These are phyloP conservation scores for Galaxea fascicularis DNA, from an alignment of 92 coral and sea anemone species.

Conservation along the genomic window DNA sequence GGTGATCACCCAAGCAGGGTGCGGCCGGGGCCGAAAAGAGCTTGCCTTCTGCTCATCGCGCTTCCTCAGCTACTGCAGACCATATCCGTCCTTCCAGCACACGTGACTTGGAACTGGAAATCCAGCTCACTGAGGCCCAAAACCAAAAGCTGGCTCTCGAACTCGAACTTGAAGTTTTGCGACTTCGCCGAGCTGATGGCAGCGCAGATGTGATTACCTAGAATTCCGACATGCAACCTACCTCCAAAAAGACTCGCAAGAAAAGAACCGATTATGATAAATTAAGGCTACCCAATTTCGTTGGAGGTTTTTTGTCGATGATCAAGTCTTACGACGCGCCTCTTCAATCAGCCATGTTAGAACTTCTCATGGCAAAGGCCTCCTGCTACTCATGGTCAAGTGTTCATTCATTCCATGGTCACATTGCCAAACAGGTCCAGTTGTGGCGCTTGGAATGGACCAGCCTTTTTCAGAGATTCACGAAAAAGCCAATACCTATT, in stretches of 20 bases:
- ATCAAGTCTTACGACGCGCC: conserved; percentile 12
- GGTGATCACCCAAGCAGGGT: conserved; percentile 9
- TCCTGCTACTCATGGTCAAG: conserved; percentile 21
- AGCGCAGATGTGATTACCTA: conserved; percentile 10
- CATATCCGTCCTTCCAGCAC: conserved; percentile 7
- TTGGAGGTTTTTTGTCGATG: conserved; percentile 31
- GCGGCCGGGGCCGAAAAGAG: neutral
- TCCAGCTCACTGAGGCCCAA: neutral
- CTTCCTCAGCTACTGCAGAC: conserved; percentile 4
- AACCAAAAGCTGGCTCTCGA: neutral
- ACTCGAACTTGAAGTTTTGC: conserved; percentile 17
- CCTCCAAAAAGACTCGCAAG: neutral
- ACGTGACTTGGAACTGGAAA: conserved; percentile 2
- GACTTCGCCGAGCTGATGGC: neutral
- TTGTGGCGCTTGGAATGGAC: conserved; percentile 29
- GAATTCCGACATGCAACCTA: neutral
- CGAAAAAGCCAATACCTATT: conserved; percentile 13
- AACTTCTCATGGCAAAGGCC: conserved; percentile 25
- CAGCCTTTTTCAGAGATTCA: conserved; percentile 28
- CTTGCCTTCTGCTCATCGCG: neutral
- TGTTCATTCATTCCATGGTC: conserved; percentile 18
- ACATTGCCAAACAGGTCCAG: conserved; percentile 44
- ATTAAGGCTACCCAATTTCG: conserved; percentile 35
- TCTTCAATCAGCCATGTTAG: conserved; percentile 22
- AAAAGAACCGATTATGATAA: conserved; percentile 17